These are phyloP conservation scores for Coryphaenoides rupestris DNA, from an alignment of 2,113 vertebrate species.

Conservation along the genomic window DNA sequence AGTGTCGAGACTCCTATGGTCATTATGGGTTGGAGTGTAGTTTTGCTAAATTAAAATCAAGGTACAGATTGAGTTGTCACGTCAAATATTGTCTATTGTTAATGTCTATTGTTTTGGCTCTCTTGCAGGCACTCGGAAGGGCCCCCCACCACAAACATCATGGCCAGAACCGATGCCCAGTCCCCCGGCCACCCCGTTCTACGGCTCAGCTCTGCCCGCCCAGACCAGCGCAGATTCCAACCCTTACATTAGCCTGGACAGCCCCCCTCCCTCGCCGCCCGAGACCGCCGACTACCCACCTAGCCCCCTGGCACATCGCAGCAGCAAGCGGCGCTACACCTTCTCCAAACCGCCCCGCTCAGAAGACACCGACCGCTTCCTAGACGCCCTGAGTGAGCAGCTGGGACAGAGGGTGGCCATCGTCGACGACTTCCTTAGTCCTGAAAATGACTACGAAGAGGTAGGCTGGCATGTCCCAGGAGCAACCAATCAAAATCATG, in stretches of 20 bases:
- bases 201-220: conserved; percentile 77
- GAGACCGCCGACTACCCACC: conserved; percentile 67
- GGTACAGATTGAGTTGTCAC: too few species aligned
- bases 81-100: too few species aligned
- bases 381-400: conserved; percentile 89
- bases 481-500: background rate
- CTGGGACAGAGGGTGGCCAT: conserved; percentile 84
- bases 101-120: background rate
- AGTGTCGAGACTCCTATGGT: too few species aligned
- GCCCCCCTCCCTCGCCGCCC: conserved; percentile 84
- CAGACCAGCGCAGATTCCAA: conserved; percentile 92
- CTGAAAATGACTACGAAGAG: conserved; percentile 96
- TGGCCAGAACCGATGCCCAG: conserved; percentile 78
- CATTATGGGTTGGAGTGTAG: too few species aligned
- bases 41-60: too few species aligned
- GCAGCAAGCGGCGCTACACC: conserved; percentile 84
- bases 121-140: conserved; percentile 75
- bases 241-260: conserved; percentile 94
- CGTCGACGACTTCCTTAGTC: conserved; percentile 89
- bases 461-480: conserved; percentile 52
- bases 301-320: conserved; percentile 74
- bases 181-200: conserved; percentile 71
- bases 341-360: conserved; percentile 85
- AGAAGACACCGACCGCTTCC: conserved; percentile 88
- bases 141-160: conserved; percentile 47